Percentiles rank a stretch among this genome's conserved stretches.
Conservation (phyloP, 2,113 vertebrate genomes). For the Sitta europaea region DNA sequence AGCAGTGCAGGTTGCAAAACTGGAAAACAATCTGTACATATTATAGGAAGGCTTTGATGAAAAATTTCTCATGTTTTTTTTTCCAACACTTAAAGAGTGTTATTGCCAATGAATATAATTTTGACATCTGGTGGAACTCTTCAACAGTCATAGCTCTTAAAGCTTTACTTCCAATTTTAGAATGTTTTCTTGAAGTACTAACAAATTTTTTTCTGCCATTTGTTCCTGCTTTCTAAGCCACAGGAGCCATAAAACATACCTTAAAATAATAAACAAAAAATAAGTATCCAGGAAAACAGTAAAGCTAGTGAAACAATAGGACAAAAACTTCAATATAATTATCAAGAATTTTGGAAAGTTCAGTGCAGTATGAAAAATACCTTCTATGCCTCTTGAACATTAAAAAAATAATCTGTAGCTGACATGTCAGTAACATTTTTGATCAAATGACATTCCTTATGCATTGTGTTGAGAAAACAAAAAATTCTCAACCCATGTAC, state of each 20-base stretch:
- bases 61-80: background rate
- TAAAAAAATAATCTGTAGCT: background rate
- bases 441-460: background rate
- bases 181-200: background rate
- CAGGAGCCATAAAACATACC: background rate
- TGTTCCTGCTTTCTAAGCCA: background rate
- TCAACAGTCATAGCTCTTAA: background rate
- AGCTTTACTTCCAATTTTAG: background rate
- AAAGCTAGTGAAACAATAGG: background rate
- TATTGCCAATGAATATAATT: background rate
- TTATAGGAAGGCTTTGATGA: background rate
- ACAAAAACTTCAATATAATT: background rate
- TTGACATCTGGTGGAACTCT: background rate
- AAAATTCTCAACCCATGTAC: background rate
- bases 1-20: background rate
- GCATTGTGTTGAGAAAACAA: background rate
- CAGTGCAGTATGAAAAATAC: slow-evolving; percentile 5
- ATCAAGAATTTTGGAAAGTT: background rate
- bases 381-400: background rate
- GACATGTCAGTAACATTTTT: background rate
- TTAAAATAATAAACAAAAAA: background rate
- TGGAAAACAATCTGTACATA: background rate
- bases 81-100: background rate
- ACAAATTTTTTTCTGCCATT: background rate
- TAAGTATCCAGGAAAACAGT: background rate